Conservation (phyloP, 2,797 vertebrate species). For the Falco naumanni region DNA sequence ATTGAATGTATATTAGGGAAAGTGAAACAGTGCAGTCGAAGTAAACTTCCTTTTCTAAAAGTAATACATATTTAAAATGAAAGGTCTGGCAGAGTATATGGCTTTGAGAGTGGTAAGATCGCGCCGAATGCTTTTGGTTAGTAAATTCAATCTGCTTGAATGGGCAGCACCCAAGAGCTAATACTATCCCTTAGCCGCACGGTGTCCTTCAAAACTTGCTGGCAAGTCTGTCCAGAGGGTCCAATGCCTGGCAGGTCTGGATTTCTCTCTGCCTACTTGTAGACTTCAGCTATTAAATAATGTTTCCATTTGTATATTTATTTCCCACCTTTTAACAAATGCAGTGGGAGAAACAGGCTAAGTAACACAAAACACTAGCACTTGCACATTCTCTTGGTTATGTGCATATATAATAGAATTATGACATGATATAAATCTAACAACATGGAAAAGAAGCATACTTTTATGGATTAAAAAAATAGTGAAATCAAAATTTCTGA, state of each 20-base stretch:
- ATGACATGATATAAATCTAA: not conserved
- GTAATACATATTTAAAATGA: not conserved
- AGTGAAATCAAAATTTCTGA: not conserved
- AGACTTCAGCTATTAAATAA: not conserved
- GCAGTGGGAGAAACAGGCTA: not conserved
- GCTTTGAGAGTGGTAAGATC: not conserved
- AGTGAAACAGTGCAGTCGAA: not conserved
- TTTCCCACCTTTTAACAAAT: not conserved
- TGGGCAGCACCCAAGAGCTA: not conserved
- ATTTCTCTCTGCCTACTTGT: not conserved
- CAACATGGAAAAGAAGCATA: not conserved
- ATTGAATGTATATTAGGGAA: not conserved
- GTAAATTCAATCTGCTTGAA: not conserved
- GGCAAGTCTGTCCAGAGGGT: not conserved
- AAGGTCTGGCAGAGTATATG: not conserved
- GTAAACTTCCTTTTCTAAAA: constrained; percentile 6
- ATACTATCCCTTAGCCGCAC: not conserved
- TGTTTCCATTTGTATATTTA: not conserved
- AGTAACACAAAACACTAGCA: not conserved
- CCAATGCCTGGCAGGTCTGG: not conserved
- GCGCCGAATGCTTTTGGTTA: not conserved
- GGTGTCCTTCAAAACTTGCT: not conserved
- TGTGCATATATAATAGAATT: not conserved
- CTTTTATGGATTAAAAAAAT: not conserved
- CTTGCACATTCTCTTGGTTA: not conserved